phyloP scores from a whole-genome alignment of 2,113 vertebrate genomes.

The Psettodes erumei region DNA sequence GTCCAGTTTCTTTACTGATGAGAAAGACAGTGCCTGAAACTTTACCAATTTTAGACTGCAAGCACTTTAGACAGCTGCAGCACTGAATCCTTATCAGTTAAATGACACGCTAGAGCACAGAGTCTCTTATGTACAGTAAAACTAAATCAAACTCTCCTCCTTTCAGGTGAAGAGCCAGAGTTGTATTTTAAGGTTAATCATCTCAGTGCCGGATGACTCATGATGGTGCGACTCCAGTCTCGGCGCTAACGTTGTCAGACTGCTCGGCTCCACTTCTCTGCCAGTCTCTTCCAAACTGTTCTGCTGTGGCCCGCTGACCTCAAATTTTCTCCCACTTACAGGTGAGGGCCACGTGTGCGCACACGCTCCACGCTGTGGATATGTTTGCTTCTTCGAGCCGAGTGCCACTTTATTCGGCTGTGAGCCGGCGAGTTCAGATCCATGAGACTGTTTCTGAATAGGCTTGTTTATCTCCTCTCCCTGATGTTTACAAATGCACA shows the following conservation, averaged over 20 bases:
- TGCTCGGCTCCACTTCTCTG: neutral
- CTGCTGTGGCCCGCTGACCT: neutral
- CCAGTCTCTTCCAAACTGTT: neutral
- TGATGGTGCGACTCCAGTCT: neutral
- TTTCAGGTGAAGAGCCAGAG: neutral
- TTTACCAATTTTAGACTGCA: too few relatives aligned
- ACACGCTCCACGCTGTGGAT: neutral
- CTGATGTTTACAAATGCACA: neutral
- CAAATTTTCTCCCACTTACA: neutral
- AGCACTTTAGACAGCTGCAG: too few relatives aligned
- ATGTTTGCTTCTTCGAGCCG: neutral
- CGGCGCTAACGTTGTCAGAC: conserved; percentile 7
- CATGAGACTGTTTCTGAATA: too few relatives aligned
- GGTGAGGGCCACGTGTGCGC: neutral
- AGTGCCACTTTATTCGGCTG: neutral
- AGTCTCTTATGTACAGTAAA: neutral
- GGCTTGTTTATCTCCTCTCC: neutral
- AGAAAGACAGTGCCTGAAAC: too few relatives aligned
- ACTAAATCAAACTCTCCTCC: neutral
- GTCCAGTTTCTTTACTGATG: too few relatives aligned
- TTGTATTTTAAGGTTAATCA: conserved; percentile 12
- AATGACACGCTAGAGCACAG: neutral
- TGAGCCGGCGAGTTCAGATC: neutral
- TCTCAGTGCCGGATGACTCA: conserved; percentile 18
- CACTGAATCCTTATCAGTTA: conserved; percentile 18